Evolutionary conservation across 2,797 vertebrate genomes (phyloP), one percentile per base, ranked within the genome.

Genomic region (Etheostoma nigrum): DNA sequence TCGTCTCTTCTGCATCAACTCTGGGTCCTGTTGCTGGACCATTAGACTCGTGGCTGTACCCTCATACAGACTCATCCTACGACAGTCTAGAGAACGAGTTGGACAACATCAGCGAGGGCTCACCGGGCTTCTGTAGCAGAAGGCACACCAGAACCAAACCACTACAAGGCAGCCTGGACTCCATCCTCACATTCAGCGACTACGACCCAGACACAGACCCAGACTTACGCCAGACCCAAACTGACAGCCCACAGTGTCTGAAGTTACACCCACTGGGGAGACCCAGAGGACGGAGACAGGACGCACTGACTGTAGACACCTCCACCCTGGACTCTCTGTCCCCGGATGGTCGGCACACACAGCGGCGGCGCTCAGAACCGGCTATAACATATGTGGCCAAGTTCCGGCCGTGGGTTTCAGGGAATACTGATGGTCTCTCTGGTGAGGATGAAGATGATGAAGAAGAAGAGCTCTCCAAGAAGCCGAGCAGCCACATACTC

Each of bases 21-120:
- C 36, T 40, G 11, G 36, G 36, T 40, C 10, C 10, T 40, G 10
- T 11, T 40, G 36, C 36, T 40, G 36, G 36, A 11, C 36, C 36
- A 12, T 40, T 40, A 93, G 93, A 93, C 5, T 67, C 75, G 0
- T 92, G 90, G 88, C 48, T 16, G 8, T 83, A 87, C 70, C 86
- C 86, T 65, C 92, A 96, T 91, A 97, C 96, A 0, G 97, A 98
- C 89, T 98, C 97, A 0, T 99, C 97, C 48, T 98, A 98, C 0
- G 97, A 98, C 92, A 98, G 97, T 84, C 90, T 98, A 74, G 98
- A 99, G 91, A 98, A 98, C 0, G 97, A 98, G 88, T 69, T 97
- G 0, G 92, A 97, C 74, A 94, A 96, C 67, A 91, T 91, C 3
- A 96, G 87, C 23, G 77, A 82, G 0, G 89, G 96, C 2, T 96